Evolutionary conservation across 1,140 invertebrate species (phyloP), one percentile per base, ranked within the genome.

Genomic region (Apis laboriosa): DNA sequence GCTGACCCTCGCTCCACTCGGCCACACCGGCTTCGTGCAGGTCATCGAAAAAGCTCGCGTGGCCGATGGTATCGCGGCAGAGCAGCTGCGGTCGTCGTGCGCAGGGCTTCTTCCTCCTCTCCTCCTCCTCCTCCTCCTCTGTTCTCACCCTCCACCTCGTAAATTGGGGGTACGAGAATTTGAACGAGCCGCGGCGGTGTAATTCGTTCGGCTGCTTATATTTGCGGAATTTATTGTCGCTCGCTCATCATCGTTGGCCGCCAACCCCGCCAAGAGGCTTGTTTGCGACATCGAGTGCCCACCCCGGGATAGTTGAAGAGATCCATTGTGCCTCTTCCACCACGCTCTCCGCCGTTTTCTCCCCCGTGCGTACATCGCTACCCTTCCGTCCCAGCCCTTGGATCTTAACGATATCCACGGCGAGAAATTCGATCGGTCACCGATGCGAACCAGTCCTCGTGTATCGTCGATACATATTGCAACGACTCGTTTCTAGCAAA

Each of bases 281-380:
- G 89, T 90, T 90, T 89, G 89, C 89, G 89, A 90, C 89, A 86
- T 90, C 88, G 89, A 90, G 89, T 86, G 84, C 75, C 79, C 77
- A 77, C 79, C 34, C 34, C 66, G 77, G 84, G 84, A 78, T 86
- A 84, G 83, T 89, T 88, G 89, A 87, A 86, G 84, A 78, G 88
- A 84, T 89, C 84, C 88, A 89, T 90, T 90, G 88, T 89, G 75
- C 43, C 80, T 75, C 68, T 71, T 64, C 76, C 71, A 81, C 85
- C 87, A 24, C 24, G 86, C 84, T 88, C 86, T 82, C 81, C 81
- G 64, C 70, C 77, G 87, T 78, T 87, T 76, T 84, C 74, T 43
- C 0, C 24, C 24, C 24, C 24, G 24, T 24, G 24, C 24, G 24
- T 24, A 24, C 24, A 0, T 24, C 24, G 24, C 24, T 24, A 24